Conservation (phyloP, 2,888 invertebrate genomes). For the Heterodera filipjevi region DNA sequence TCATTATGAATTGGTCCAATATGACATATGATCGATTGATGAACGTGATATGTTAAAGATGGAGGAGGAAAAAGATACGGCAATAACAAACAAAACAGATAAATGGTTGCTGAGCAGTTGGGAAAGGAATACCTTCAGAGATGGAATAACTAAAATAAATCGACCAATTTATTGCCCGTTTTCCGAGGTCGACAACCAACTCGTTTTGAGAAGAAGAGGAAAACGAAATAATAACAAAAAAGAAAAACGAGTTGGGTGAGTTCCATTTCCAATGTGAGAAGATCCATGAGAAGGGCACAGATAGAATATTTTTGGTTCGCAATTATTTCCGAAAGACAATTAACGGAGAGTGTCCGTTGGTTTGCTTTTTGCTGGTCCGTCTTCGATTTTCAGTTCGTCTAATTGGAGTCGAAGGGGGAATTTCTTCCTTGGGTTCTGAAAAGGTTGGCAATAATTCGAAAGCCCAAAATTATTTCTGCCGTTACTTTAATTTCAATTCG, state of each 20-base stretch:
- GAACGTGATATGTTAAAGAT: not conserved
- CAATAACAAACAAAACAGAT: not conserved
- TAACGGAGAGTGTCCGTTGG: not conserved
- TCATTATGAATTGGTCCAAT: not conserved
- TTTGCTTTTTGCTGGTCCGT: conserved; percentile 17
- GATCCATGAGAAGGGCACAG: not conserved
- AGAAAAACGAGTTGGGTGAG: too few species aligned
- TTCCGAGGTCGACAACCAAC: too few species aligned
- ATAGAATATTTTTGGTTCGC: not conserved
- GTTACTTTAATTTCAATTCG: conserved; percentile 32
- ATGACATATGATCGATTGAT: not conserved
- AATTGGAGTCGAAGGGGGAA: conserved; percentile 27
- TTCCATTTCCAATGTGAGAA: too few species aligned
- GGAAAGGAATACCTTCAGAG: too few species aligned
- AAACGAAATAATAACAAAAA: too few species aligned
- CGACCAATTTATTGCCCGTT: too few species aligned
- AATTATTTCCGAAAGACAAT: not conserved
- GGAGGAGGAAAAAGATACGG: not conserved
- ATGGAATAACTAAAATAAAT: too few species aligned
- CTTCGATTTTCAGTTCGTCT: conserved; percentile 27
- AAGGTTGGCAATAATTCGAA: not conserved
- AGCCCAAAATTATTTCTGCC: too few species aligned
- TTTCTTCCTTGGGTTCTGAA: conserved; percentile 30
- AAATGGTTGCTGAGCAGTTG: too few species aligned
- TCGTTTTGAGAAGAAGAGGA: too few species aligned